phyloP scores from a whole-genome alignment of 2,113 vertebrate species.

The Ploceus nigricollis region DNA sequence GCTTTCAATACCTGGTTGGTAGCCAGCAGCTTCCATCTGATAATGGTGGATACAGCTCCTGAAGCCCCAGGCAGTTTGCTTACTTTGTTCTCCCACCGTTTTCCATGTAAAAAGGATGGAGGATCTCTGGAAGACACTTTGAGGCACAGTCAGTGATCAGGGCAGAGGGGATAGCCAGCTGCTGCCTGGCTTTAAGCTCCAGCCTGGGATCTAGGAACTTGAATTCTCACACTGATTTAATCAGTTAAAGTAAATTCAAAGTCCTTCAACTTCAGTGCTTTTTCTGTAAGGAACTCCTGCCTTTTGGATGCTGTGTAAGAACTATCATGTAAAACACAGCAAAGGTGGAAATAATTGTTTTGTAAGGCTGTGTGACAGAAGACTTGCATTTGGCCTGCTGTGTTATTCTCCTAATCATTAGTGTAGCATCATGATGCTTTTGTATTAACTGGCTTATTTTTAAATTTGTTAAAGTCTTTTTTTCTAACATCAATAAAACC shows the following conservation, averaged over 20 bases:
- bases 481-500: slow-evolving; percentile 30
- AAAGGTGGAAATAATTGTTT: neutral
- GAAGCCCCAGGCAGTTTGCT: neutral
- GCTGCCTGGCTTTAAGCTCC: neutral
- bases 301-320: neutral
- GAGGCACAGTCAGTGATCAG: neutral
- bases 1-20: neutral
- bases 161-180: neutral
- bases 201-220: neutral
- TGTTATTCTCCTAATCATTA: neutral
- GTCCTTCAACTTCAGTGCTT: neutral
- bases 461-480: neutral
- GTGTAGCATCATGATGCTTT: neutral
- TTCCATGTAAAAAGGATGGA: neutral
- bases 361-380: neutral
- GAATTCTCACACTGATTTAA: neutral
- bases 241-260: neutral
- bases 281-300: neutral
- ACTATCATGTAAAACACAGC: neutral
- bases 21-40: slow-evolving; percentile 2
- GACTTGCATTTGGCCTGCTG: neutral
- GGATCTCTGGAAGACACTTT: neutral
- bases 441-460: neutral
- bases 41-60: neutral
- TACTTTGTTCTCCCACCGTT: neutral